These are phyloP conservation scores for Euura saliciscinereae DNA, from an alignment of 1,140 invertebrate genomes.

Conservation along the genomic window DNA sequence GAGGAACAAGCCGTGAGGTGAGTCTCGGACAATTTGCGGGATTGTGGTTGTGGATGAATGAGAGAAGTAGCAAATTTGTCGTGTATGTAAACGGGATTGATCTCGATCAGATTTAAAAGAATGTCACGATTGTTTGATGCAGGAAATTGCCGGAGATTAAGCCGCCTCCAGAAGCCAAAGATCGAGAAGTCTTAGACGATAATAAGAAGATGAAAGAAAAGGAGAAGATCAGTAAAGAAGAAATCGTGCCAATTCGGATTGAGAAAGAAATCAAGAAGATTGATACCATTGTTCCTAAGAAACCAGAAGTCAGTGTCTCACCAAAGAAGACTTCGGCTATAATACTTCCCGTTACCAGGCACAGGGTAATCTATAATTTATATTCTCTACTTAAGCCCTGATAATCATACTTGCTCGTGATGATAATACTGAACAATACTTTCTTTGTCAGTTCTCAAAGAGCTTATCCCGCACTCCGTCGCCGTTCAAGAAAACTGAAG, in stretches of 20 bases:
- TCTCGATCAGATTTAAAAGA: no score
- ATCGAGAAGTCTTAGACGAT: conserved; percentile 27
- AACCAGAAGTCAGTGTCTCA: conserved; percentile 47
- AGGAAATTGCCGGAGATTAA: conserved; percentile 23
- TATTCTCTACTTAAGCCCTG: neutral
- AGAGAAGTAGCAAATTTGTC: neutral
- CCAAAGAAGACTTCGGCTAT: conserved; percentile 51
- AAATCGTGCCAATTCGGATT: conserved; percentile 36
- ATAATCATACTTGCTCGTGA: conserved; percentile 46
- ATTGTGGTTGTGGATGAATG: no score
- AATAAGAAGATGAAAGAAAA: conserved; percentile 24
- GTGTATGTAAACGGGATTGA: conserved; percentile 22
- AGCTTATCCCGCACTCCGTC: conserved; percentile 80
- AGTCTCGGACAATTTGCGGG: conserved; percentile 10
- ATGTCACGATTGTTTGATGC: no score
- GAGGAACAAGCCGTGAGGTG: conserved; percentile 46
- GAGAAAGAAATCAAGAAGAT: conserved; percentile 54
- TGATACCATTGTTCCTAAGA: conserved; percentile 41
- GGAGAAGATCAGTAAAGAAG: conserved; percentile 39
- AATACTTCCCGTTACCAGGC: conserved; percentile 49
- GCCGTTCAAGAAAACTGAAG: conserved; percentile 78
- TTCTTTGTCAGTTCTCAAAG: conserved; percentile 61
- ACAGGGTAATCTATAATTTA: conserved; percentile 39
- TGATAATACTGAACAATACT: neutral
- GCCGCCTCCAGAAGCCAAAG: conserved; percentile 25